Evolutionary conservation across 2,113 vertebrate genomes (phyloP).

Genomic region (Ictalurus furcatus): DNA sequence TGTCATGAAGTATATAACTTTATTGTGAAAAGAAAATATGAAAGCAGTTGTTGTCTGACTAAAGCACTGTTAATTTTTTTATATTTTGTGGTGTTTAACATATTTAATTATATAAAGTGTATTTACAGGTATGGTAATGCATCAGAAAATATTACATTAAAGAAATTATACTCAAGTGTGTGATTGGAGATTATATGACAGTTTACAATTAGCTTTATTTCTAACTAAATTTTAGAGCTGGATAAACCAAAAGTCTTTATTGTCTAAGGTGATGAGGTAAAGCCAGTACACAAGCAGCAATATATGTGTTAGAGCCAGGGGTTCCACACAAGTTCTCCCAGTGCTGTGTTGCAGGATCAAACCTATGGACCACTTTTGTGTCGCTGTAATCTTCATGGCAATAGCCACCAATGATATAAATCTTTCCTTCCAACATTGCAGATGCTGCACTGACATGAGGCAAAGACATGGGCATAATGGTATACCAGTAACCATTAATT

Average conservation of each 20-base stretch:
- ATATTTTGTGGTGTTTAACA: neutral
- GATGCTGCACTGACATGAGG: constrained; percentile 72
- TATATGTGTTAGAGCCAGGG: constrained; percentile 69
- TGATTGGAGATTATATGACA: neutral
- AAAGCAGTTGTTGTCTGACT: neutral
- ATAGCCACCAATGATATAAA: constrained; percentile 77
- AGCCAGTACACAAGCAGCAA: constrained; percentile 62
- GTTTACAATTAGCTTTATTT: neutral
- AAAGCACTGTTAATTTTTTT: neutral
- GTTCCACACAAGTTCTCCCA: constrained; percentile 74
- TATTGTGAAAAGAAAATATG: neutral
- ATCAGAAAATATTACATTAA: neutral
- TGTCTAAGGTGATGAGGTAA: constrained; percentile 63
- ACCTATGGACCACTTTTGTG: constrained; percentile 65
- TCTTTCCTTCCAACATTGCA: constrained; percentile 67
- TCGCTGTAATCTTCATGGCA: constrained; percentile 67
- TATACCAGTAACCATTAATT: constrained; percentile 59
- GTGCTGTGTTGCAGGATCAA: constrained; percentile 52
- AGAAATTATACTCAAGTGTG: neutral
- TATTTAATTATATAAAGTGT: neutral
- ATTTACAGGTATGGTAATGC: no score
- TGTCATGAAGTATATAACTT: neutral
- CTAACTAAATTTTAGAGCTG: neutral
- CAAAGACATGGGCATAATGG: constrained; percentile 57
- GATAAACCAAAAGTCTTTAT: constrained; percentile 26